Evolutionary conservation across 2,113 vertebrate species (phyloP).

Genomic region (Tinamus guttatus): DNA sequence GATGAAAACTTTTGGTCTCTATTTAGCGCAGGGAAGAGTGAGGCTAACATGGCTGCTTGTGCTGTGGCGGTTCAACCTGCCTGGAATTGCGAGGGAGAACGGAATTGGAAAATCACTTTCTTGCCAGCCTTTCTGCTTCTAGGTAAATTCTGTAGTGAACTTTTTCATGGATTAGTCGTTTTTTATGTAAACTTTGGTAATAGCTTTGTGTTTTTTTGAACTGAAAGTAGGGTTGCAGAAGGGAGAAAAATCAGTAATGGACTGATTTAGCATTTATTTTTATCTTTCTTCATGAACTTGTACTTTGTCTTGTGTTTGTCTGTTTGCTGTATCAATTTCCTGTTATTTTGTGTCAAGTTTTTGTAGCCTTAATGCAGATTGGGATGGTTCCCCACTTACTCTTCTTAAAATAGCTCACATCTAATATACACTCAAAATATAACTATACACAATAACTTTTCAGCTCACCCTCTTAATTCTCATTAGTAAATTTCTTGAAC

Average conservation of each 20-base stretch:
- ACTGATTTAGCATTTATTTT: neutral
- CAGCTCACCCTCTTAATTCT: neutral
- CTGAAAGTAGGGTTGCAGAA: neutral
- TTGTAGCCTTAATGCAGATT: neutral
- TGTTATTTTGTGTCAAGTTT: neutral
- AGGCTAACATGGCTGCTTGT: constrained; percentile 36
- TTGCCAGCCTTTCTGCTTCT: constrained; percentile 52
- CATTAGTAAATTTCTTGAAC: neutral
- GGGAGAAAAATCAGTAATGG: neutral
- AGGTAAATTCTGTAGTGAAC: constrained; percentile 67
- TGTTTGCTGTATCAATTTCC: constrained; percentile 4
- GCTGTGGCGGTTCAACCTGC: constrained; percentile 20
- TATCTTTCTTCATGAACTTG: neutral
- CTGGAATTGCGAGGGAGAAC: neutral
- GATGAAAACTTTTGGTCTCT: constrained; percentile 49
- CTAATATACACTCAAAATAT: neutral
- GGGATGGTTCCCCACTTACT: neutral
- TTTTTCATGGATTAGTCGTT: neutral
- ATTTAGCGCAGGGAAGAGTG: constrained; percentile 41
- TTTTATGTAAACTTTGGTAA: neutral
- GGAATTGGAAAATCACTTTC: constrained; percentile 35
- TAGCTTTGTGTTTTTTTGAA: neutral
- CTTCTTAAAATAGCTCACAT: neutral
- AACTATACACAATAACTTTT: accelerated
- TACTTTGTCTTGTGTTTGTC: neutral